Evolutionary conservation across 2,113 vertebrate species (phyloP).

Genomic region (Thunnus maccoyii): DNA sequence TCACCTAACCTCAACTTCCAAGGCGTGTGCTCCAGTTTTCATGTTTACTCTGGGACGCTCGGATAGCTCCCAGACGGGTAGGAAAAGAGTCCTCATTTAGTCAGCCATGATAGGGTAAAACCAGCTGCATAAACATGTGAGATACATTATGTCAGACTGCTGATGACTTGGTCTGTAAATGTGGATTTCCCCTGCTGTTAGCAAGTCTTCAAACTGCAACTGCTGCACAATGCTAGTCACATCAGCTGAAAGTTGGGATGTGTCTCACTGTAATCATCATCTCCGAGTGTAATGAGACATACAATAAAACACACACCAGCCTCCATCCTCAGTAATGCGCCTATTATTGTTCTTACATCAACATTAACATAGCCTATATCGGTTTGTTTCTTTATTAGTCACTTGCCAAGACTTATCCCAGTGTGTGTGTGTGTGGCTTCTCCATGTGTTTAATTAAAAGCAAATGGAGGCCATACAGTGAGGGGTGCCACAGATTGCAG

Average conservation of each 20-base stretch:
- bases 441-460: conserved; percentile 77
- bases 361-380: conserved; percentile 28
- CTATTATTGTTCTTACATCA: conserved; percentile 45
- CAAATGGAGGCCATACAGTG: conserved; percentile 53
- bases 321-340: conserved; percentile 16
- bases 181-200: conserved; percentile 11
- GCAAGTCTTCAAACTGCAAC: conserved; percentile 7
- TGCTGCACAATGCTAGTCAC: conserved; percentile 26
- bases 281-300: conserved; percentile 27
- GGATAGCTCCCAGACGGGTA: conserved; percentile 20
- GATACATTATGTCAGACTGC: conserved; percentile 51
- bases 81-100: conserved; percentile 45
- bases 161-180: conserved; percentile 11
- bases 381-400: conserved; percentile 52
- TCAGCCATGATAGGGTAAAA: conserved; percentile 50
- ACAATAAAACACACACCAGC: not conserved
- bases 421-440: conserved; percentile 20
- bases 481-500: conserved; percentile 72
- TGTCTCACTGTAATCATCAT: conserved; percentile 29
- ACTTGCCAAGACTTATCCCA: conserved; percentile 7
- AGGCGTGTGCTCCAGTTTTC: conserved; percentile 43
- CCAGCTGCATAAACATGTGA: conserved; percentile 71
- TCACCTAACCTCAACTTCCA: conserved; percentile 56
- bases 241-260: conserved; percentile 2
- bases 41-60: conserved; percentile 51